Evolutionary conservation across 2,797 vertebrate genomes (phyloP).

Genomic region (Darevskia mixta): DNA sequence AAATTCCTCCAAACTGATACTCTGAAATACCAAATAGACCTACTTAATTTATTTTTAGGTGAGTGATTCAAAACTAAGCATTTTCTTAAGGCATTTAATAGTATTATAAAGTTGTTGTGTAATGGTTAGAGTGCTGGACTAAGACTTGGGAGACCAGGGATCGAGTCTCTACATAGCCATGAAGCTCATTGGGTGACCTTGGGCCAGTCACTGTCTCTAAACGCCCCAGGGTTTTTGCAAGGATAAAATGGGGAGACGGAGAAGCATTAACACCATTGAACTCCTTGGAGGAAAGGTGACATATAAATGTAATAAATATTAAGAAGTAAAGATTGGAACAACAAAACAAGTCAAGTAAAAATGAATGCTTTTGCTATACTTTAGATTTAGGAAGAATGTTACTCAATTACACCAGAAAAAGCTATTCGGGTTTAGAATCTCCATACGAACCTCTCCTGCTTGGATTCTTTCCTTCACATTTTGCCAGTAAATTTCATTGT

Average conservation of each 20-base stretch:
- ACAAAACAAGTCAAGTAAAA: not conserved
- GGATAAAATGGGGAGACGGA: no score
- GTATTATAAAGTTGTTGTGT: not conserved
- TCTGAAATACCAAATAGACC: constrained; percentile 80
- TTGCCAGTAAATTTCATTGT: constrained; percentile 94
- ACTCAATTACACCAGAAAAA: not conserved
- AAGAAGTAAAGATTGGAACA: not conserved
- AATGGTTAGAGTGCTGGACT: no score
- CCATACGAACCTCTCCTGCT: constrained; percentile 87
- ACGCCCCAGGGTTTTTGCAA: no score
- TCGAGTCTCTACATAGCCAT: no score
- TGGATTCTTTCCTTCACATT: constrained; percentile 92
- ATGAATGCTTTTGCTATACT: not conserved
- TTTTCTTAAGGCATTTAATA: constrained; percentile 5
- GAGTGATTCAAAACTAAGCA: constrained; percentile 22
- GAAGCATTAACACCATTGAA: no score
- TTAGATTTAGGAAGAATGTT: not conserved
- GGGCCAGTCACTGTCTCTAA: no score
- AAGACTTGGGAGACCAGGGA: no score
- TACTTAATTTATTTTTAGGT: constrained; percentile 22
- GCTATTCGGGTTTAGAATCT: not conserved
- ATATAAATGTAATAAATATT: not conserved
- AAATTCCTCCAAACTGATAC: constrained; percentile 95
- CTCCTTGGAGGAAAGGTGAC: no score
- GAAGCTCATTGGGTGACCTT: no score